Evolutionary conservation across 2,888 invertebrate genomes (phyloP).

Genomic region (Mayetiola destructor): DNA sequence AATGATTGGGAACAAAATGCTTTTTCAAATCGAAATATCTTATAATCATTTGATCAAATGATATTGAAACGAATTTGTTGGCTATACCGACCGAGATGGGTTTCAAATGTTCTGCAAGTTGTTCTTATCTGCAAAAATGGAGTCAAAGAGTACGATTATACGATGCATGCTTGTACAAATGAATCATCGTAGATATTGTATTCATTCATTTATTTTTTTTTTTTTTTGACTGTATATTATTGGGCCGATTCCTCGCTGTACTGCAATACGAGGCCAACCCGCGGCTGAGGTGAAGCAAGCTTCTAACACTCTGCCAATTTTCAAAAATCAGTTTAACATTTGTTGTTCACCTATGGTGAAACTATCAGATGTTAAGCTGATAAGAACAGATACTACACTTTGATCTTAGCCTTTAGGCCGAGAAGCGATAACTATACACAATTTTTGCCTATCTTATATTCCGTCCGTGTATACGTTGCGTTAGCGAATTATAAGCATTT

Average conservation of each 20-base stretch:
- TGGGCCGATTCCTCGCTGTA: slow-evolving; percentile 43
- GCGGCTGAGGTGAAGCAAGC: slow-evolving; percentile 51
- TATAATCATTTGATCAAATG: too few species aligned
- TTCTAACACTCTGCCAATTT: slow-evolving; percentile 41
- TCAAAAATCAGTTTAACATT: slow-evolving; percentile 45
- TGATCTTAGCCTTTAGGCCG: slow-evolving; percentile 45
- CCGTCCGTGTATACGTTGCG: not conserved
- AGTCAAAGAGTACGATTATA: too few species aligned
- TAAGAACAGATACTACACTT: slow-evolving; percentile 54
- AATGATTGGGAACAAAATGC: too few species aligned
- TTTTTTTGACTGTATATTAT: not conserved
- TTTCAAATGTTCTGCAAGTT: too few species aligned
- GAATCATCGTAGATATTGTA: too few species aligned
- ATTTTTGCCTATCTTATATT: not conserved
- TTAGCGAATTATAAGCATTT: slow-evolving; percentile 5
- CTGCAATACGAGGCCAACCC: slow-evolving; percentile 56
- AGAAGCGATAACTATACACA: slow-evolving; percentile 34
- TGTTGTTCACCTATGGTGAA: slow-evolving; percentile 39
- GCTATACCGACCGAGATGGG: too few species aligned
- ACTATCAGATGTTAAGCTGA: slow-evolving; percentile 56
- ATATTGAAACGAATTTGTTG: too few species aligned
- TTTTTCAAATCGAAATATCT: too few species aligned
- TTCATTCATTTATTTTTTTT: too few species aligned
- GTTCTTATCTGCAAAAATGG: too few species aligned
- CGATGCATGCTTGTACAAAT: too few species aligned